Conservation (phyloP, 2,797 vertebrate genomes). For the Crenuchus spilurus region DNA sequence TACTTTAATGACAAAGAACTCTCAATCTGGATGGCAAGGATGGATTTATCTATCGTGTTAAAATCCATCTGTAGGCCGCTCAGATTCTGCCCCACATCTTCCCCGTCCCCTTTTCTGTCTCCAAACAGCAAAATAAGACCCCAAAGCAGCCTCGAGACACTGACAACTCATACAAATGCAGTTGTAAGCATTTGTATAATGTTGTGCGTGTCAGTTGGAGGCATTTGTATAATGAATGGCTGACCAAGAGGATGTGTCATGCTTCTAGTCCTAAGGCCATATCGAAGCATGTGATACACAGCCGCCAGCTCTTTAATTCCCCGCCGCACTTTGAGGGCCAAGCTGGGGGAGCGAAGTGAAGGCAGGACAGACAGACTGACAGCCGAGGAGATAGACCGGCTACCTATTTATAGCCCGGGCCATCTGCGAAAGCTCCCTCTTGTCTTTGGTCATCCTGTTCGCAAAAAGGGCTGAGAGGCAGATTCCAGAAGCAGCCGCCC, state of each 20-base stretch:
- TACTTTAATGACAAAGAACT: slow-evolving; percentile 82
- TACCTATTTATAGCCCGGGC: slow-evolving; percentile 84
- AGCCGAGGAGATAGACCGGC: slow-evolving; percentile 79
- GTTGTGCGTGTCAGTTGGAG: slow-evolving; percentile 6
- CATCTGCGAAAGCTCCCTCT: slow-evolving; percentile 90
- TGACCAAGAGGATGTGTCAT: slow-evolving; percentile 40
- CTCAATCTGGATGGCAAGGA: slow-evolving; percentile 74
- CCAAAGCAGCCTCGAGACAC: slow-evolving; percentile 19
- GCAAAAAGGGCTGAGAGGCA: slow-evolving; percentile 89
- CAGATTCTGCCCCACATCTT: slow-evolving; percentile 67
- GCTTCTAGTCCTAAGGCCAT: slow-evolving; percentile 47
- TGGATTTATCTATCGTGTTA: slow-evolving; percentile 80
- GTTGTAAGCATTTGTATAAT: slow-evolving; percentile 54
- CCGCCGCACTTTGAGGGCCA: slow-evolving; percentile 50
- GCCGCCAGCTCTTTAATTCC: slow-evolving; percentile 61
- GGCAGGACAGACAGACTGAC: slow-evolving; percentile 84
- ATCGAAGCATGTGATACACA: slow-evolving; percentile 55
- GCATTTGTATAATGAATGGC: slow-evolving; percentile 58
- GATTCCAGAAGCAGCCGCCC: slow-evolving; percentile 90
- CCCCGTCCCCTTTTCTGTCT: slow-evolving; percentile 26
- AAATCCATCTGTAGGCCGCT: slow-evolving; percentile 80
- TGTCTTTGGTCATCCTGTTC: slow-evolving; percentile 91
- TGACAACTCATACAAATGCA: too few relatives aligned
- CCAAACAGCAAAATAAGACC: neutral
- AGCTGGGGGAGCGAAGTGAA: slow-evolving; percentile 57